Percentiles rank a stretch among this genome's conserved stretches.
Evolutionary conservation across 2,113 vertebrate species (phyloP).

Genomic region (Calypte anna): DNA sequence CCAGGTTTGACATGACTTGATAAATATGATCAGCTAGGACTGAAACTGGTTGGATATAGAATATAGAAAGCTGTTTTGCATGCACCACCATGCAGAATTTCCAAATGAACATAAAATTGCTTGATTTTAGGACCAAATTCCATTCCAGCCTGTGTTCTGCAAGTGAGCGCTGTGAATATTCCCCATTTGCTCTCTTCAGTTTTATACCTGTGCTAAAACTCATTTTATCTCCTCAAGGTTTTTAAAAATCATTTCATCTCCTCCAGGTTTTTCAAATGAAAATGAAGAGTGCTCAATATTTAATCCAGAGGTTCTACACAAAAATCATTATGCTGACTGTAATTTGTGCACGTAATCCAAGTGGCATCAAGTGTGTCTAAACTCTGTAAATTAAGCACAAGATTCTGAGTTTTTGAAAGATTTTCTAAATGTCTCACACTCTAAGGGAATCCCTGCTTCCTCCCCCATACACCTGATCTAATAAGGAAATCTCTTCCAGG

Average conservation of each 20-base stretch:
- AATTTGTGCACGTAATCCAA: not conserved
- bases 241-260: not conserved
- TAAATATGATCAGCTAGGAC: not conserved
- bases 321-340: constrained; percentile 16
- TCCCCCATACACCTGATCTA: not conserved
- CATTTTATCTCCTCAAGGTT: constrained; percentile 11
- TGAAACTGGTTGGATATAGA: not conserved
- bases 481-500: not conserved
- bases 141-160: not conserved
- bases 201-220: not conserved
- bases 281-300: not conserved
- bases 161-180: not conserved
- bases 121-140: not conserved
- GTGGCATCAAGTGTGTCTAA: not conserved
- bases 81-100: not conserved
- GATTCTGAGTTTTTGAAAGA: not conserved
- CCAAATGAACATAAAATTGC: not conserved
- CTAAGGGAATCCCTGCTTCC: not conserved
- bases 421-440: not conserved
- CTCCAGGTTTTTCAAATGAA: not conserved
- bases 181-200: not conserved
- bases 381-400: not conserved
- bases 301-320: not conserved
- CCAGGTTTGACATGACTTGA: not conserved
- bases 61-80: not conserved